phyloP scores from a whole-genome alignment of 1,140 invertebrate species.

The Tribolium madens region DNA sequence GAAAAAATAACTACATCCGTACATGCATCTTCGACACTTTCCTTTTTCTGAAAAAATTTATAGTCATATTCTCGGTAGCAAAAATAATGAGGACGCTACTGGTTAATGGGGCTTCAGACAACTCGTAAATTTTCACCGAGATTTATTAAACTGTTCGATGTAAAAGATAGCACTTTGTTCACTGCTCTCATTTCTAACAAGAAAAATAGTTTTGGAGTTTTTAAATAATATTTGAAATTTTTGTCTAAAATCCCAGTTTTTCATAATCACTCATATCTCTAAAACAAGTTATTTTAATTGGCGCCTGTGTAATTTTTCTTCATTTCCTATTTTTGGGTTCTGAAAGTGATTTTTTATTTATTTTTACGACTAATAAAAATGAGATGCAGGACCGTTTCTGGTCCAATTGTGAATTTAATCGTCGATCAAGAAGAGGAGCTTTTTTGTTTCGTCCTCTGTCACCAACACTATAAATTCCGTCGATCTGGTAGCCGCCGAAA shows the following conservation, averaged over 20 bases:
- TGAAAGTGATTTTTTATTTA: background rate
- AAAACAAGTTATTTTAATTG: conserved; percentile 34
- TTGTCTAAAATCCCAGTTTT: too few species aligned
- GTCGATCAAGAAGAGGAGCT: conserved; percentile 7
- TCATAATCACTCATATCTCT: background rate
- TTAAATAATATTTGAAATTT: too few species aligned
- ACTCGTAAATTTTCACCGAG: conserved; percentile 23
- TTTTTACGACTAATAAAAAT: conserved; percentile 16
- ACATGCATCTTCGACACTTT: background rate
- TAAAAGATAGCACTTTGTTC: conserved; percentile 24
- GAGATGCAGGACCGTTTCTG: background rate
- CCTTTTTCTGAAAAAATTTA: conserved; percentile 15
- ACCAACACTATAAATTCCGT: conserved; percentile 35
- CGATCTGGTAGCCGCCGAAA: conserved; percentile 26
- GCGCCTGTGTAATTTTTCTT: conserved; percentile 7
- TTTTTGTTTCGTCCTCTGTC: conserved; percentile 30
- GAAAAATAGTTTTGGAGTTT: too few species aligned
- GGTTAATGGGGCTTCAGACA: background rate
- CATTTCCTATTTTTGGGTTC: background rate
- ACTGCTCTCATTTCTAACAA: too few species aligned
- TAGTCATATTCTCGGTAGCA: conserved; percentile 5
- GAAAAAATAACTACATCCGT: background rate
- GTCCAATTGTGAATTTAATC: conserved; percentile 33
- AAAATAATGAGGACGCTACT: conserved; percentile 20
- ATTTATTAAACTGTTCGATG: conserved; percentile 18